phyloP scores from a whole-genome alignment of 2,113 vertebrate genomes.

The Rattus rattus region DNA sequence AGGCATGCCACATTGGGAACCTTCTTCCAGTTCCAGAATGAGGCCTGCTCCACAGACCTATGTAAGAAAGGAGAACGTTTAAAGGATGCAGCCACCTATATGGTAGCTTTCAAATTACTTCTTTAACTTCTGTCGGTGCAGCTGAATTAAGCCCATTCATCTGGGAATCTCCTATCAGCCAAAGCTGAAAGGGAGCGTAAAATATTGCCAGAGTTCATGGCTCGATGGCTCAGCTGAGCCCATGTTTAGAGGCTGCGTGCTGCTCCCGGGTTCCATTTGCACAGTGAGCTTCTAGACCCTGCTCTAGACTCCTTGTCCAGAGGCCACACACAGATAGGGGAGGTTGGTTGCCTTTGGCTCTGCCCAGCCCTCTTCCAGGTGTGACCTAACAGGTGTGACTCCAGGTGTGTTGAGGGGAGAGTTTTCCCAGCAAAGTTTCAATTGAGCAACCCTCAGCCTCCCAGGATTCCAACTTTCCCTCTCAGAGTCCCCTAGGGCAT shows the following conservation, averaged over 20 bases:
- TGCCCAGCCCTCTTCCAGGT: neutral
- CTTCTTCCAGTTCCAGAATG: too few relatives aligned
- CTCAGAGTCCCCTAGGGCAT: too few relatives aligned
- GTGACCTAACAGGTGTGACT: neutral
- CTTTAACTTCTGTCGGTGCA: neutral
- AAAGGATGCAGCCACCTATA: accelerated
- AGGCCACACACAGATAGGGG: neutral
- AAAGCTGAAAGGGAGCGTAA: neutral
- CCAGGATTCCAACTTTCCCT: neutral
- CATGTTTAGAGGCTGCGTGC: neutral
- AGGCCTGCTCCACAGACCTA: neutral
- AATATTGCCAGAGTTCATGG: accelerated
- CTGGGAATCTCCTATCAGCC: neutral
- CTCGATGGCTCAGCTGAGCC: neutral
- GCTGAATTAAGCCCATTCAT: accelerated
- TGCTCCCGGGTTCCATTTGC: neutral
- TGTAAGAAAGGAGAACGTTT: too few relatives aligned
- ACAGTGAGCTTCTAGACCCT: neutral
- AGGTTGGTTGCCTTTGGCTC: too few relatives aligned
- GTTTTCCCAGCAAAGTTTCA: too few relatives aligned
- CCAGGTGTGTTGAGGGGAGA: too few relatives aligned
- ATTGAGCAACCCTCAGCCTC: neutral
- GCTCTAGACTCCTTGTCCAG: neutral
- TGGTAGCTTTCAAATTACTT: neutral
- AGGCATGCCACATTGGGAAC: too few relatives aligned